phyloP scores from a whole-genome alignment of 1,140 invertebrate species.

The Papilio glaucus region DNA sequence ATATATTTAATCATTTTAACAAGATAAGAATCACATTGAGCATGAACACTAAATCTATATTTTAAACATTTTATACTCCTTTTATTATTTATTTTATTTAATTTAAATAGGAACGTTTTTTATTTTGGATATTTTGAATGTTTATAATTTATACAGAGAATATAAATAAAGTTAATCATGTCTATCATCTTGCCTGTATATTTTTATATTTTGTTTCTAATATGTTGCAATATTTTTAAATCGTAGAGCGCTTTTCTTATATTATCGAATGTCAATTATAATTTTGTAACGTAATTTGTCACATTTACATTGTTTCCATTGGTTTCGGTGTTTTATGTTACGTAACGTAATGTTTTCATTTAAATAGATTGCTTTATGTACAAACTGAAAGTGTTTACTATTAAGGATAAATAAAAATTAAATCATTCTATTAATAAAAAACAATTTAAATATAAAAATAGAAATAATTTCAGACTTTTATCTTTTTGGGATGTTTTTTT shows the following conservation, averaged over 20 bases:
- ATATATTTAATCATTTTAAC: constrained; percentile 40
- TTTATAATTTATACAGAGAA: constrained; percentile 40
- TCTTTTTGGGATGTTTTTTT: background rate
- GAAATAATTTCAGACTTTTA: background rate
- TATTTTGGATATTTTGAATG: constrained; percentile 25
- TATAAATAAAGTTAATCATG: constrained; percentile 56
- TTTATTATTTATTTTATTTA: background rate
- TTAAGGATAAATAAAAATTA: background rate
- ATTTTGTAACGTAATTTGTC: constrained; percentile 46
- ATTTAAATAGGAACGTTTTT: constrained; percentile 12
- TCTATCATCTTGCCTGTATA: constrained; percentile 66
- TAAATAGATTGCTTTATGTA: constrained; percentile 71
- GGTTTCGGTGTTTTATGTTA: constrained; percentile 64
- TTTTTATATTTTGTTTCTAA: constrained; percentile 50
- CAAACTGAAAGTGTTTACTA: constrained; percentile 41
- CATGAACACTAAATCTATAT: background rate
- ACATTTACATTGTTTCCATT: constrained; percentile 28
- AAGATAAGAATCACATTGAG: background rate
- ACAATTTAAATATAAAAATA: background rate
- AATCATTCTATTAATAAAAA: no score
- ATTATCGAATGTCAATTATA: constrained; percentile 56
- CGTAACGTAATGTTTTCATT: constrained; percentile 77
- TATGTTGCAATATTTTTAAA: constrained; percentile 50
- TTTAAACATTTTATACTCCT: background rate
- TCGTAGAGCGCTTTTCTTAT: constrained; percentile 46